These are phyloP conservation scores for Gandaritis pyraliata DNA, from an alignment of 2,888 invertebrate species.

Conservation along the genomic window DNA sequence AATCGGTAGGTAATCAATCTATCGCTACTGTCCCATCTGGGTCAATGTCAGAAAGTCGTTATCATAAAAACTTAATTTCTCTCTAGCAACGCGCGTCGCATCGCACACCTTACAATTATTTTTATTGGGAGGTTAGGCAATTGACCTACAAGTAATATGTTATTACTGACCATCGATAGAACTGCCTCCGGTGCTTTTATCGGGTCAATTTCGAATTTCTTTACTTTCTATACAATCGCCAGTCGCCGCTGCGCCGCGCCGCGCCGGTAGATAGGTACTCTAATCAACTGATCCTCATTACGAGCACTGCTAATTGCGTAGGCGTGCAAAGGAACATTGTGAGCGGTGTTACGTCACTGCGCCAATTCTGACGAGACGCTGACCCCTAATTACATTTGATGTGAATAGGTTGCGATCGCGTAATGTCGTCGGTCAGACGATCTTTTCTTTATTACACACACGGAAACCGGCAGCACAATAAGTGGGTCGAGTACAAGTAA, in stretches of 20 bases:
- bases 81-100: slow-evolving; percentile 46
- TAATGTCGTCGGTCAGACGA: slow-evolving; percentile 59
- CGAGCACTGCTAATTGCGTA: slow-evolving; percentile 59
- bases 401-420: slow-evolving; percentile 70
- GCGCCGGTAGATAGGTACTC: slow-evolving; percentile 31
- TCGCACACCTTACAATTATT: slow-evolving; percentile 62
- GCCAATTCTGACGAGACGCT: slow-evolving; percentile 67
- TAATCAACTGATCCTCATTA: slow-evolving; percentile 42
- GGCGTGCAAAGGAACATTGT: slow-evolving; percentile 43
- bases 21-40: slow-evolving; percentile 35
- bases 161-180: slow-evolving; percentile 61
- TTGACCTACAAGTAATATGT: slow-evolving; percentile 74
- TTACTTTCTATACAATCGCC: slow-evolving; percentile 68
- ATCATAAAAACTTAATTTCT: slow-evolving; percentile 47
- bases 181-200: slow-evolving; percentile 62
- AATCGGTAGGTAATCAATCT: slow-evolving; percentile 27
- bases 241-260: slow-evolving; percentile 29
- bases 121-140: slow-evolving; percentile 69
- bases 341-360: slow-evolving; percentile 65
- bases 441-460: slow-evolving; percentile 57
- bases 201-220: slow-evolving; percentile 70
- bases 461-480: slow-evolving; percentile 61
- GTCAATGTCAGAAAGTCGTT: slow-evolving; percentile 43
- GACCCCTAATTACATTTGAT: slow-evolving; percentile 74
- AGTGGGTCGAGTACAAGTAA: slow-evolving; percentile 66